Percentiles rank a stretch among this genome's conserved stretches.
These are phyloP conservation scores for Oligia strigilis DNA, from an alignment of 2,888 invertebrate species.

Conservation along the genomic window DNA sequence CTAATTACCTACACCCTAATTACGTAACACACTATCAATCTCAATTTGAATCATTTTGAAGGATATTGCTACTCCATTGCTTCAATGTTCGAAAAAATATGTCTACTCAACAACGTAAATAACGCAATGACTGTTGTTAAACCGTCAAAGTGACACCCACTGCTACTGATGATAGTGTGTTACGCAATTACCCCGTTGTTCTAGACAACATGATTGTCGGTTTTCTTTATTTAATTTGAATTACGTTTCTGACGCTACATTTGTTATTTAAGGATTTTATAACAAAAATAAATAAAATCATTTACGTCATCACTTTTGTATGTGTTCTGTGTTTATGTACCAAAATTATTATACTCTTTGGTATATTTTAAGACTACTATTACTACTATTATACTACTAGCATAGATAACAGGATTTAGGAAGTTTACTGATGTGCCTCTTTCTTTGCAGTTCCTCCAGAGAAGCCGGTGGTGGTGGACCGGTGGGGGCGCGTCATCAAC, in stretches of 20 bases:
- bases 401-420: background rate
- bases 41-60: no score
- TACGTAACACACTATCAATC: no score
- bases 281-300: background rate
- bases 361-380: background rate
- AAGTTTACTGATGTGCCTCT: background rate
- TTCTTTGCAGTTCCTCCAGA: slow-evolving; percentile 95
- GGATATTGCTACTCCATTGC: no score
- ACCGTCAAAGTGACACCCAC: no score
- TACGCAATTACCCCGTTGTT: background rate
- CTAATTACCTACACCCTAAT: background rate
- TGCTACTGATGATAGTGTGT: no score
- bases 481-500: slow-evolving; percentile 95
- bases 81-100: no score
- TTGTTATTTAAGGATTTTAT: background rate
- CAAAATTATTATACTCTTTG: background rate
- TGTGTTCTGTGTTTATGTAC: background rate
- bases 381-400: background rate
- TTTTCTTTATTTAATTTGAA: background rate
- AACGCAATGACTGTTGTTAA: no score
- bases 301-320: background rate
- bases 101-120: no score
- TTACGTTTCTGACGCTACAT: background rate
- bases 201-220: background rate
- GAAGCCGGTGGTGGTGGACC: slow-evolving; percentile 95